Conservation (phyloP, 2,797 vertebrate genomes). For the Pipistrellus nathusii region DNA sequence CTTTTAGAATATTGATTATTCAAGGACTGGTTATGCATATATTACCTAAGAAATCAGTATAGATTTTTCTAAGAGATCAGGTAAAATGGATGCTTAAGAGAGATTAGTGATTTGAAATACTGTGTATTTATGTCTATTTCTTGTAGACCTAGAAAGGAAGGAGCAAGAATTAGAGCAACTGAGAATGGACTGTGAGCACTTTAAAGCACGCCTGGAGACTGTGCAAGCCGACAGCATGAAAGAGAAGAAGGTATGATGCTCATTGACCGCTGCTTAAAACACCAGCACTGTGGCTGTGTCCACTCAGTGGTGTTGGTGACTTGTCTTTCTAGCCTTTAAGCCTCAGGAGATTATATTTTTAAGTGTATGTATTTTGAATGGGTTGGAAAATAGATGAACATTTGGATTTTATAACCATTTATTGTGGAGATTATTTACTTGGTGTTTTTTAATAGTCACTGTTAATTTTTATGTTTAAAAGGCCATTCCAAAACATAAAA, state of each 20-base stretch:
- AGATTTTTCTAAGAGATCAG: rapidly evolving
- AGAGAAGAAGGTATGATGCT: conserved; percentile 92
- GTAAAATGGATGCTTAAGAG: background rate
- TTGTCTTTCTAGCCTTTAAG: background rate
- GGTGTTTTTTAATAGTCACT: background rate
- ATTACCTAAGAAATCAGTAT: background rate
- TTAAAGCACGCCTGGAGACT: conserved; percentile 91
- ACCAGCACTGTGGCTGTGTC: rapidly evolving
- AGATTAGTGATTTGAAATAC: background rate
- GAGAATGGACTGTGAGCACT: conserved; percentile 92
- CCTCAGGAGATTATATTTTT: background rate
- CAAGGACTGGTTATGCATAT: background rate
- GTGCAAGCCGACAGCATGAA: conserved; percentile 90
- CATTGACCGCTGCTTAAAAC: rapidly evolving
- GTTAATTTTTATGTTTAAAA: background rate
- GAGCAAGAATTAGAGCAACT: conserved; percentile 91
- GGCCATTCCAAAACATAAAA: conserved; percentile 6
- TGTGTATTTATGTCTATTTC: conserved; percentile 49
- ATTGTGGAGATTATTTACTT: conserved; percentile 7
- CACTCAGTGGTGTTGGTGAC: rapidly evolving
- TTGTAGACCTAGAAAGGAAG: conserved; percentile 88
- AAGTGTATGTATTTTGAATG: background rate
- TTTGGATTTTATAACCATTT: background rate
- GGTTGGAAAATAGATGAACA: background rate
- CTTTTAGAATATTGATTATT: background rate